A percentile compares a stretch with the other conserved stretches of the same genome.
Conservation (phyloP, 2,113 vertebrate species). For the Eulemur rufifrons region DNA sequence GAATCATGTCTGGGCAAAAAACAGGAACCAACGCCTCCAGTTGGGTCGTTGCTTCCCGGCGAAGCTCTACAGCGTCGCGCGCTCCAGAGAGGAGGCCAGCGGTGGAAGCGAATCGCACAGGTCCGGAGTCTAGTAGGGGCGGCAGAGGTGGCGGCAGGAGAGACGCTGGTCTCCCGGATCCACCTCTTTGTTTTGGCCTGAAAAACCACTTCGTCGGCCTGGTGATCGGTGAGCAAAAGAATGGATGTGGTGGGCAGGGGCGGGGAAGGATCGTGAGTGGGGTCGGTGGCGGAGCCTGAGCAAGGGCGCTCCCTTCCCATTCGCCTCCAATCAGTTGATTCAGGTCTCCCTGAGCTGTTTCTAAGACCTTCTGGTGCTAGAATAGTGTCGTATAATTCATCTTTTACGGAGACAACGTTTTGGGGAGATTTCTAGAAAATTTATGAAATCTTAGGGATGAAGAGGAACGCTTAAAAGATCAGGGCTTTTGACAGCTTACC, state of each 20-base stretch:
- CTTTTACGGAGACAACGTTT: background rate
- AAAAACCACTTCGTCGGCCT: conserved; percentile 84
- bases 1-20: conserved; percentile 55
- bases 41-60: background rate
- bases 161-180: background rate
- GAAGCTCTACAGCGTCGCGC: background rate
- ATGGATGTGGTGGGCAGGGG: background rate
- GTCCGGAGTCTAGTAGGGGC: background rate
- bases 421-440: background rate
- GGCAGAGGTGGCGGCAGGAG: background rate
- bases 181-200: conserved; percentile 82
- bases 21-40: conserved; percentile 2
- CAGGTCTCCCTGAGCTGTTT: background rate
- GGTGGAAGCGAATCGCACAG: conserved; percentile 22
- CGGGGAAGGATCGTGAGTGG: background rate
- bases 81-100: background rate
- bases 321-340: background rate
- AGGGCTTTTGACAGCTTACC: background rate
- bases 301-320: background rate
- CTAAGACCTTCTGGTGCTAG: background rate
- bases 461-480: background rate
- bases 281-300: background rate
- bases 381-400: background rate
- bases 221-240: conserved; percentile 87
- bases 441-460: background rate